These are phyloP conservation scores for Dolichoris vasculosae DNA, from an alignment of 1,140 invertebrate genomes.

Conservation along the genomic window DNA sequence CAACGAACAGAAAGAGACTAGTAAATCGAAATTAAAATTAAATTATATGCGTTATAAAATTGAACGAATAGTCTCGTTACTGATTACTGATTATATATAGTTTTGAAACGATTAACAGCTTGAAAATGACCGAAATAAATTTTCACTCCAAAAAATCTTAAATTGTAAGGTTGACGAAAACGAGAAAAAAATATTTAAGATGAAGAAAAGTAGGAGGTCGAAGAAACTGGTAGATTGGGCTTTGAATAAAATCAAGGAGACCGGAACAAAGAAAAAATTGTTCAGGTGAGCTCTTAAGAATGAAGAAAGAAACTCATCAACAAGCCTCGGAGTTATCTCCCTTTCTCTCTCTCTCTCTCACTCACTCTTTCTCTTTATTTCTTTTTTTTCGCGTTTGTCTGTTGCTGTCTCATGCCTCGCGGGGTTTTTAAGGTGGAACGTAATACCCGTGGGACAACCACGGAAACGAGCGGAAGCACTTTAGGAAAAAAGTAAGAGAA, in stretches of 20 bases:
- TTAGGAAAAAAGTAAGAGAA: not conserved
- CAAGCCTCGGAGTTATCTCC: not conserved
- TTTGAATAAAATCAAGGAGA: constrained; percentile 15
- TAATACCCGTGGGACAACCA: not conserved
- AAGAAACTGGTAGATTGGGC: not conserved
- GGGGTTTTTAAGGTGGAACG: not conserved
- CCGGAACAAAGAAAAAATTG: constrained; percentile 16
- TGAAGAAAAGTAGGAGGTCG: not conserved
- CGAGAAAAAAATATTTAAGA: not conserved
- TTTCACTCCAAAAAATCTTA: not conserved
- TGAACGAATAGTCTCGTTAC: no score
- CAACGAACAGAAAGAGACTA: not conserved
- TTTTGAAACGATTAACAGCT: not conserved
- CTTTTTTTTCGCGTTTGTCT: no score
- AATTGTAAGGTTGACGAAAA: constrained; percentile 16
- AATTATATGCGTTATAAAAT: no score
- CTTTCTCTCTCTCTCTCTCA: not conserved
- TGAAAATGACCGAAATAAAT: not conserved
- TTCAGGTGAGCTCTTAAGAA: constrained; percentile 20
- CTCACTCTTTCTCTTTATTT: not conserved
- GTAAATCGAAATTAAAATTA: no score
- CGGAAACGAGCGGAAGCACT: not conserved
- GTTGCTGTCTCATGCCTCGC: not conserved
- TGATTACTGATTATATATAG: not conserved
- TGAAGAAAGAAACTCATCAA: constrained; percentile 50